A percentile compares a stretch with the other conserved stretches of the same genome.
Conservation (phyloP, 2,888 invertebrate species). For the Oxycera nigricornis region DNA sequence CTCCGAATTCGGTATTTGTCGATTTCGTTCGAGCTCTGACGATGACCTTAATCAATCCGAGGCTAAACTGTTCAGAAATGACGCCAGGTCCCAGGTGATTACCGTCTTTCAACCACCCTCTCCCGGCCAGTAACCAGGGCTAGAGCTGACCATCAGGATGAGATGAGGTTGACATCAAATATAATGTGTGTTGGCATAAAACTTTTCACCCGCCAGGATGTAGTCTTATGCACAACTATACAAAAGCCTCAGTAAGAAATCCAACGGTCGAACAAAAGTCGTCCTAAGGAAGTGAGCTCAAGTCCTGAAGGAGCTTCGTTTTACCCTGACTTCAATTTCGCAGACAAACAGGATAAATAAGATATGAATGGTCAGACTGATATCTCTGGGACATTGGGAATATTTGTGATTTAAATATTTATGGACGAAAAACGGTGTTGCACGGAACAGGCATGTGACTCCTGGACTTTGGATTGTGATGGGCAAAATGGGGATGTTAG, state of each 20-base stretch:
- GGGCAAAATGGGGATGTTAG: neutral
- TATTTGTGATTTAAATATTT: conserved; percentile 47
- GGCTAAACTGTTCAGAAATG: conserved; percentile 47
- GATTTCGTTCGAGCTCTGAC: conserved; percentile 17
- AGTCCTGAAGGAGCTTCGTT: conserved; percentile 13
- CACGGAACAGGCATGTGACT: neutral
- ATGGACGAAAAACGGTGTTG: neutral
- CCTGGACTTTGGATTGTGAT: neutral
- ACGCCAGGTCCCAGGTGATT: conserved; percentile 45
- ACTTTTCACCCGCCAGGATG: neutral
- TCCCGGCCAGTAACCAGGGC: neutral
- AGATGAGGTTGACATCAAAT: conserved; percentile 45
- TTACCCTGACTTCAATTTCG: conserved; percentile 9
- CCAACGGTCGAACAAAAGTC: neutral
- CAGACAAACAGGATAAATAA: conserved; percentile 42
- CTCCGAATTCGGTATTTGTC: neutral
- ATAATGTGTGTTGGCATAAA: conserved; percentile 44
- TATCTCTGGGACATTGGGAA: conserved; percentile 46
- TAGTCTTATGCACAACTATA: neutral
- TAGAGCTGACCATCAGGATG: conserved; percentile 4
- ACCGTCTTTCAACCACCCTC: neutral
- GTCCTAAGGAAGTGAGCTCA: neutral
- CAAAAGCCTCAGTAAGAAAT: neutral
- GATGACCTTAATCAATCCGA: conserved; percentile 59
- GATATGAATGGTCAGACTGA: conserved; percentile 51